phyloP scores from a whole-genome alignment of 2,888 invertebrate species.

The Drymonia ruficornis region DNA sequence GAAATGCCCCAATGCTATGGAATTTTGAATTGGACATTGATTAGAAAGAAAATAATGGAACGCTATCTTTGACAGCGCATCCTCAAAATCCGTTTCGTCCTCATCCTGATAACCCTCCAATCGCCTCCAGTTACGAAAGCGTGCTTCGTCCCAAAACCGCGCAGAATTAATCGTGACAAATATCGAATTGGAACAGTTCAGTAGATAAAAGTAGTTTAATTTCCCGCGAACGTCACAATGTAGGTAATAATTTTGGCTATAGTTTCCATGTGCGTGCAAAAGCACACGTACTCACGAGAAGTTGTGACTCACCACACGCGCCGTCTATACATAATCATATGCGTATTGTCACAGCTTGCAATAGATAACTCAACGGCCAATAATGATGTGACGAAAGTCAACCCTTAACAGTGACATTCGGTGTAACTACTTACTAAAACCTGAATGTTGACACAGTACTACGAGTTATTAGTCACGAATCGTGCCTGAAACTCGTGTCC shows the following conservation, averaged over 20 bases:
- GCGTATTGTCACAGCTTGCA: conserved; percentile 39
- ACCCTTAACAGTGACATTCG: conserved; percentile 36
- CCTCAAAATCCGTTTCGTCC: too few relatives aligned
- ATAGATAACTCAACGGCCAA: conserved; percentile 34
- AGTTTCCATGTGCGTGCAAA: conserved; percentile 16
- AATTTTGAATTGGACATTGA: too few relatives aligned
- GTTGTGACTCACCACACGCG: conserved; percentile 29
- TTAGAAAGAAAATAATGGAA: too few relatives aligned
- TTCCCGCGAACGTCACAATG: neutral
- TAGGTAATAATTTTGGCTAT: neutral
- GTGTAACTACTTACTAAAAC: conserved; percentile 20
- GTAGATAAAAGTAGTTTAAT: too few relatives aligned
- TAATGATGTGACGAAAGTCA: conserved; percentile 35
- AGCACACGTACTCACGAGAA: conserved; percentile 11
- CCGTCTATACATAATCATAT: conserved; percentile 34
- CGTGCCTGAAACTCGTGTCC: conserved; percentile 2
- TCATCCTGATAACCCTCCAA: too few relatives aligned
- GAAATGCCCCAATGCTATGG: too few relatives aligned
- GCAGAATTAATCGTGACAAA: too few relatives aligned
- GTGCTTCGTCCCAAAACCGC: too few relatives aligned
- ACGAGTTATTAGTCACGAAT: conserved; percentile 15
- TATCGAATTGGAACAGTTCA: too few relatives aligned
- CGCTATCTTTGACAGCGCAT: too few relatives aligned
- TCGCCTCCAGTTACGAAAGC: too few relatives aligned
- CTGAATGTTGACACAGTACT: conserved; percentile 31